A percentile compares a stretch with the other conserved stretches of the same genome.
These are phyloP conservation scores for Nycticorax nycticorax DNA, from an alignment of 2,113 vertebrate species.

Conservation along the genomic window DNA sequence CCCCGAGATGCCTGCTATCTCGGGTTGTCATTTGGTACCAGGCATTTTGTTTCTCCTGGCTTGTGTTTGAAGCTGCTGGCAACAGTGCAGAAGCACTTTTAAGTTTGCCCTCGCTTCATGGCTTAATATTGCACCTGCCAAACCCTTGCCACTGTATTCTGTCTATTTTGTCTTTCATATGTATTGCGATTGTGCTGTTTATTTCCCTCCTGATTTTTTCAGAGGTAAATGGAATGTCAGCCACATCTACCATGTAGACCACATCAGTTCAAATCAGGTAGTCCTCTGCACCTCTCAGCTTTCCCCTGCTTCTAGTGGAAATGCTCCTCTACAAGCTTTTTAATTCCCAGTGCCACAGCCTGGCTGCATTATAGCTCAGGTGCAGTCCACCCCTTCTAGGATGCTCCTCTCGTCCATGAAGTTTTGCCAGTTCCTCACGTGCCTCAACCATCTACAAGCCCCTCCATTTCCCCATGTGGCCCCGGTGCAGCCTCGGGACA, in stretches of 20 bases:
- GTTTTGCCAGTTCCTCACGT: neutral
- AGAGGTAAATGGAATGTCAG: neutral
- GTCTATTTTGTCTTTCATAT: neutral
- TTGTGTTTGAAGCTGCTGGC: neutral
- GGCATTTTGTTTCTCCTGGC: neutral
- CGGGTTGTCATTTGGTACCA: neutral
- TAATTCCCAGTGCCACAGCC: neutral
- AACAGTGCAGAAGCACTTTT: neutral
- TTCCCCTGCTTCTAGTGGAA: neutral
- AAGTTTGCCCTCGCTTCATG: neutral
- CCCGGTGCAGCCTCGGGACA: accelerated
- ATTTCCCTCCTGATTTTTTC: neutral
- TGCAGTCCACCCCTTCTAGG: neutral
- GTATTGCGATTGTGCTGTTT: accelerated
- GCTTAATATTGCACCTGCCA: neutral
- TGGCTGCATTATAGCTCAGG: neutral
- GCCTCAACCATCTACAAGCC: neutral
- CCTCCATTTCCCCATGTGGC: neutral
- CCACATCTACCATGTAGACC: neutral
- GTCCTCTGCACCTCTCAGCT: neutral
- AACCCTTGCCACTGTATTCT: neutral
- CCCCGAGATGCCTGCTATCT: neutral
- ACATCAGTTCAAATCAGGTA: too few relatives aligned
- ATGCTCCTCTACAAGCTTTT: neutral
- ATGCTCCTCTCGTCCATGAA: neutral